These are phyloP conservation scores for Apodemia hepburni DNA, from an alignment of 2,888 invertebrate species.

Conservation along the genomic window DNA sequence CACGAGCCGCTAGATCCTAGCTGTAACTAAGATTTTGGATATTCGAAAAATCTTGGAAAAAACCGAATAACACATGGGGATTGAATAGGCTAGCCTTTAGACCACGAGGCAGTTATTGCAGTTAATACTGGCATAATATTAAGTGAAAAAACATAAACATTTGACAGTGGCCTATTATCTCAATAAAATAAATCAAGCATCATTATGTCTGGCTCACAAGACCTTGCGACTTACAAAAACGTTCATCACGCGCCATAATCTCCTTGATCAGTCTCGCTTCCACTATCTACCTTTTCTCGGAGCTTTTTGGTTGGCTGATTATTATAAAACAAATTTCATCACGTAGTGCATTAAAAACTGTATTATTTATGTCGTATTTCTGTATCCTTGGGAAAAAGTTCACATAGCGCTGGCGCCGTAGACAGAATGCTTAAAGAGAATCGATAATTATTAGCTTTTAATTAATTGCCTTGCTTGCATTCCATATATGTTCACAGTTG, in stretches of 20 bases:
- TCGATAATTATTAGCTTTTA: constrained; percentile 59
- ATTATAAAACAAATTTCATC: constrained; percentile 10
- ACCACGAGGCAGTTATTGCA: too few relatives aligned
- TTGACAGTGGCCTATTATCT: background rate
- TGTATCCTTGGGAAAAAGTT: background rate
- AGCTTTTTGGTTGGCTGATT: constrained; percentile 13
- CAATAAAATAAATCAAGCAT: constrained; percentile 3
- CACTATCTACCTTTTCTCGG: background rate
- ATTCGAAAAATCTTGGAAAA: too few relatives aligned
- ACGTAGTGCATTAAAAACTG: constrained; percentile 15
- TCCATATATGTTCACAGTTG: constrained; percentile 42
- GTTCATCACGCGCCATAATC: constrained; percentile 1
- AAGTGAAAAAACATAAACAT: background rate
- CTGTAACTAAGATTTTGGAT: too few relatives aligned
- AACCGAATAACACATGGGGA: too few relatives aligned
- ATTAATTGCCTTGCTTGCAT: constrained; percentile 60
- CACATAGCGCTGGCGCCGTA: constrained; percentile 27
- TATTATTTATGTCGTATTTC: constrained; percentile 17
- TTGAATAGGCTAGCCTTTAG: too few relatives aligned
- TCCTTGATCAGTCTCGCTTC: constrained; percentile 9
- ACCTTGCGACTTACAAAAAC: constrained; percentile 5
- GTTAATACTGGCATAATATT: background rate
- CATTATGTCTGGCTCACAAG: constrained; percentile 7
- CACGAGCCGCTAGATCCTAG: too few relatives aligned
- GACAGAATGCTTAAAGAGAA: constrained; percentile 48